Conservation (phyloP, 2,113 vertebrate genomes). For the Labeo catla region DNA sequence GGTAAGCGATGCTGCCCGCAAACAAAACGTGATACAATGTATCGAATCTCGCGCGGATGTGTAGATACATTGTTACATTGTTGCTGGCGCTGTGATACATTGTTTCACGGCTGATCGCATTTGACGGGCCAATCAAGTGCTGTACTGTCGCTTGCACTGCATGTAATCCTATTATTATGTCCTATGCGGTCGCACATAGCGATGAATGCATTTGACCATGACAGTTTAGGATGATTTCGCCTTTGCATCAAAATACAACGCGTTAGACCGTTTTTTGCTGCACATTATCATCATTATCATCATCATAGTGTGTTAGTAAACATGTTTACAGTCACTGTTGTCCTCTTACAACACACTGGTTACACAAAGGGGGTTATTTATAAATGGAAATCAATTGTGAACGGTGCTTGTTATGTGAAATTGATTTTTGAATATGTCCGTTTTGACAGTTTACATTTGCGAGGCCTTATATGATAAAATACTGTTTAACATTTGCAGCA, state of each 20-base stretch:
- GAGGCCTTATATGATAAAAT: background rate
- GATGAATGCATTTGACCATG: background rate
- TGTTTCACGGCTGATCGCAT: conserved; percentile 46
- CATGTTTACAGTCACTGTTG: background rate
- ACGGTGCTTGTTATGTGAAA: too few species aligned
- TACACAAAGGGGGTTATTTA: background rate
- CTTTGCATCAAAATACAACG: background rate
- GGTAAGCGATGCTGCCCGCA: conserved; percentile 67
- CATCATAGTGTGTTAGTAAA: conserved; percentile 20
- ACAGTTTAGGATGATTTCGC: background rate
- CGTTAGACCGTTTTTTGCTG: background rate
- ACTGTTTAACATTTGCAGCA: background rate
- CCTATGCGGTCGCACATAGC: background rate
- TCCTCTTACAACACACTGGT: background rate
- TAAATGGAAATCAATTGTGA: background rate
- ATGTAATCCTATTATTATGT: conserved; percentile 67
- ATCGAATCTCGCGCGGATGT: conserved; percentile 1
- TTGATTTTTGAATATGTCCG: background rate
- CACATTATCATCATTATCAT: background rate
- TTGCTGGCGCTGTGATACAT: conserved; percentile 12
- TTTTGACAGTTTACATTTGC: background rate
- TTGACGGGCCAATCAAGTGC: conserved; percentile 52
- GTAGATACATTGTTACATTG: conserved; percentile 12
- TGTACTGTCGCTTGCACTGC: conserved; percentile 38
- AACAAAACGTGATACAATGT: background rate